Evolutionary conservation across 2,888 invertebrate genomes (phyloP).

Genomic region (Conistra vaccinii): DNA sequence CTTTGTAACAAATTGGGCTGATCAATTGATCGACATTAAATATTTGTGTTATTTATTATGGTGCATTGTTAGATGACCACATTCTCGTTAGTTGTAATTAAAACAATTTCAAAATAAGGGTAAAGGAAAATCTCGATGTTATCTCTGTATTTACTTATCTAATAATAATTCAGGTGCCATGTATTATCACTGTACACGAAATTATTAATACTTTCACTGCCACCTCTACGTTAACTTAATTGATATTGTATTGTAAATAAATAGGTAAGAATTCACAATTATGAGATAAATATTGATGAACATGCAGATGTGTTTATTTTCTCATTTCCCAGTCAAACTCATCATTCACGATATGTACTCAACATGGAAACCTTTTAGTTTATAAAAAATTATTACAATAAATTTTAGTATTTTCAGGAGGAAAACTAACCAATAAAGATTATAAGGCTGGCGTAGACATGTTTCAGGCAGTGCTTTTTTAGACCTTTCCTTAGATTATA

Average conservation of each 20-base stretch:
- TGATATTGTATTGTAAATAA: slow-evolving; percentile 64
- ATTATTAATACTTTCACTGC: slow-evolving; percentile 60
- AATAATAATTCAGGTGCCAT: slow-evolving; percentile 71
- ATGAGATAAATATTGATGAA: slow-evolving; percentile 63
- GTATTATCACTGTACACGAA: slow-evolving; percentile 64
- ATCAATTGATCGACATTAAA: slow-evolving; percentile 12
- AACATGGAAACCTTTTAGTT: not conserved
- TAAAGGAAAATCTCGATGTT: slow-evolving; percentile 36
- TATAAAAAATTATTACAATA: not conserved
- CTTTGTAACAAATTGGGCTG: slow-evolving; percentile 12
- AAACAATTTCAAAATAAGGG: slow-evolving; percentile 31
- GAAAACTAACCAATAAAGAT: slow-evolving; percentile 4
- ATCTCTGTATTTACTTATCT: slow-evolving; percentile 43
- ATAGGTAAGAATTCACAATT: slow-evolving; percentile 57
- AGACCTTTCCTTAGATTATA: not conserved
- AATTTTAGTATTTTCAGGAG: not conserved
- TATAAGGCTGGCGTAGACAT: not conserved
- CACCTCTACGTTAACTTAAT: slow-evolving; percentile 54
- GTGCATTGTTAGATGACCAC: slow-evolving; percentile 22
- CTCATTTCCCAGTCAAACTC: not conserved
- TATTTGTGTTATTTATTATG: slow-evolving; percentile 40
- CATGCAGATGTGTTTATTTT: slow-evolving; percentile 47
- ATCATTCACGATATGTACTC: slow-evolving; percentile 14
- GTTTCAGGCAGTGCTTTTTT: not conserved
- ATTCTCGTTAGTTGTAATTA: slow-evolving; percentile 19